Evolutionary conservation across 2,113 vertebrate species (phyloP).

Genomic region (Cariama cristata): DNA sequence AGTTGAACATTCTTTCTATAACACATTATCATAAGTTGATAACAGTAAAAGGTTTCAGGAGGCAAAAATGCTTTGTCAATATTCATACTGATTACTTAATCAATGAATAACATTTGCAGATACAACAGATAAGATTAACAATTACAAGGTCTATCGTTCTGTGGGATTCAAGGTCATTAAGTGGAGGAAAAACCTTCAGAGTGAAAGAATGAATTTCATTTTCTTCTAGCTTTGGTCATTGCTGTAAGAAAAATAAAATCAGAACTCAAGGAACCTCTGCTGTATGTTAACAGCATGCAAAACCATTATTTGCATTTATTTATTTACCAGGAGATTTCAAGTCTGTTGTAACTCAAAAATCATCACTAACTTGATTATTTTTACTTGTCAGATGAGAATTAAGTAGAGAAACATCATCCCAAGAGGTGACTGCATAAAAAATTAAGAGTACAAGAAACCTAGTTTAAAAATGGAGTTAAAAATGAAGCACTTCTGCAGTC

Average conservation of each 20-base stretch:
- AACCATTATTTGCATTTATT: neutral
- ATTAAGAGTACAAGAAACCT: neutral
- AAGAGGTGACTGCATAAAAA: neutral
- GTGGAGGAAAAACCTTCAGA: neutral
- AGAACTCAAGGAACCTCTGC: neutral
- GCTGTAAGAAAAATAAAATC: neutral
- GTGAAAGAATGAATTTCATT: neutral
- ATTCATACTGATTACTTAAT: neutral
- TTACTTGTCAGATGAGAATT: neutral
- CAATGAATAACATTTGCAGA: neutral
- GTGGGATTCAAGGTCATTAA: neutral
- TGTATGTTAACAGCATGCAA: neutral
- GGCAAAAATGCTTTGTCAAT: neutral
- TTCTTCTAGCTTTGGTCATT: neutral
- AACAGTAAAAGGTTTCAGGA: neutral
- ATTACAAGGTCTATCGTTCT: neutral
- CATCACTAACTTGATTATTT: neutral
- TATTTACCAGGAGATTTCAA: neutral
- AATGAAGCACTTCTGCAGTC: neutral
- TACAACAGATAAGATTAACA: neutral
- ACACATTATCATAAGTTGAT: neutral
- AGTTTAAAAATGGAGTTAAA: conserved; percentile 21
- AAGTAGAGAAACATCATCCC: neutral
- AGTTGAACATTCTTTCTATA: neutral
- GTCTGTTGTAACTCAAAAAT: conserved; percentile 2